Percentiles rank a stretch among this genome's conserved stretches.
Conservation (phyloP, 2,797 vertebrate genomes). For the Gymnoscopelus braueri region DNA sequence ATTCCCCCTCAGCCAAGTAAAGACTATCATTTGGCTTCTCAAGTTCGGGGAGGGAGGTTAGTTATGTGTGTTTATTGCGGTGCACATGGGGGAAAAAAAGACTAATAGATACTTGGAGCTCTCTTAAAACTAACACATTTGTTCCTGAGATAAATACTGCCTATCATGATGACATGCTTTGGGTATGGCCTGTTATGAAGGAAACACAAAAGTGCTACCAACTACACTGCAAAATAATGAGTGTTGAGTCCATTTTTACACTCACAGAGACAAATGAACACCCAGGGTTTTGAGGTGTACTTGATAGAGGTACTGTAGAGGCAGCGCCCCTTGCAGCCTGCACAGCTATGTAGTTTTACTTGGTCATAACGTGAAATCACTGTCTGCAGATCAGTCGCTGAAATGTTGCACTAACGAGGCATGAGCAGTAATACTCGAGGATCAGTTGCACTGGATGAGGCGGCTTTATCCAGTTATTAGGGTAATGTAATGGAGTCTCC, state of each 20-base stretch:
- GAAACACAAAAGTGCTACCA: no score
- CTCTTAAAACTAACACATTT: constrained; percentile 48
- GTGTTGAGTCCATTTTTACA: no score
- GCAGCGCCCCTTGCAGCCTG: background rate
- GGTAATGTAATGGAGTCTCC: constrained; percentile 82
- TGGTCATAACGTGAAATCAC: constrained; percentile 72
- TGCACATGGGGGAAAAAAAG: constrained; percentile 40
- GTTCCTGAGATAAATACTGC: constrained; percentile 53
- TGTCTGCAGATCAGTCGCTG: constrained; percentile 75
- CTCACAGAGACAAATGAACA: no score
- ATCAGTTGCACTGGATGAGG: constrained; percentile 81
- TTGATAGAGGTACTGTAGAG: background rate
- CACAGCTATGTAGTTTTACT: constrained; percentile 61
- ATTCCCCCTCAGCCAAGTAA: constrained; percentile 78
- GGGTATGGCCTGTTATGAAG: constrained; percentile 33
- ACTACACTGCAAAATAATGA: no score
- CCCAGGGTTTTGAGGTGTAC: no score
- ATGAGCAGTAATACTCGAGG: constrained; percentile 77
- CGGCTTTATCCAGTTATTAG: constrained; percentile 83
- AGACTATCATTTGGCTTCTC: constrained; percentile 73
- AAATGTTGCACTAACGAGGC: constrained; percentile 71
- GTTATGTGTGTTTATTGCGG: constrained; percentile 68
- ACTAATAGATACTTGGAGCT: constrained; percentile 49
- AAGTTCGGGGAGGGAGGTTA: constrained; percentile 61
- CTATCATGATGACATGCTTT: constrained; percentile 35